These are phyloP conservation scores for Galagoides demidoff DNA, from an alignment of 2,797 vertebrate genomes.

Conservation along the genomic window DNA sequence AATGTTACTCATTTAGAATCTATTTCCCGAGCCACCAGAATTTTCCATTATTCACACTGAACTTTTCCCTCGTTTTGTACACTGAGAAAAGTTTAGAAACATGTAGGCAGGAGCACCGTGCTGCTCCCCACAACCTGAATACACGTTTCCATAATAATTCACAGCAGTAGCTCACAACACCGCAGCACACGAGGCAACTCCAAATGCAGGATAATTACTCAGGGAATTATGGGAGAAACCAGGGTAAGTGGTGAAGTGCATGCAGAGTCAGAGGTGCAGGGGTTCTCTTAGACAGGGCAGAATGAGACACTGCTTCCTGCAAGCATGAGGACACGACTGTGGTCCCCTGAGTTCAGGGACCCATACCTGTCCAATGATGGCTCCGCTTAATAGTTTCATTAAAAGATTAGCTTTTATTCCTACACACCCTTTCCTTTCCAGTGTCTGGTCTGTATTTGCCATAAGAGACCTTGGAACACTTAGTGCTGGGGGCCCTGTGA, in stretches of 20 bases:
- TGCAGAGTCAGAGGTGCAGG: not conserved
- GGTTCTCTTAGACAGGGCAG: not conserved
- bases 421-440: not conserved
- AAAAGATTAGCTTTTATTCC: not conserved
- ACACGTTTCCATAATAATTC: not conserved
- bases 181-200: not conserved
- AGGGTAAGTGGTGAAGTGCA: not conserved
- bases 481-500: not conserved
- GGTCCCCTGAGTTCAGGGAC: not conserved
- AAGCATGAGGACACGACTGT: not conserved
- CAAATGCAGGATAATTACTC: not conserved
- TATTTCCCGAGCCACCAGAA: constrained; percentile 25
- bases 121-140: not conserved
- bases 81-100: constrained; percentile 9
- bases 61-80: not conserved
- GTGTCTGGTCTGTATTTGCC: not conserved
- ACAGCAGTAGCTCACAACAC: not conserved
- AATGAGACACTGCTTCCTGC: not conserved
- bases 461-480: not conserved
- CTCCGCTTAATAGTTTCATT: not conserved
- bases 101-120: not conserved
- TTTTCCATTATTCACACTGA: not conserved
- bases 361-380: not conserved
- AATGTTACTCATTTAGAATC: constrained; percentile 42
- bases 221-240: not conserved